A percentile compares a stretch with the other conserved stretches of the same genome.
Conservation (phyloP, 1,140 invertebrate species). For the Ditylenchus dipsaci region DNA sequence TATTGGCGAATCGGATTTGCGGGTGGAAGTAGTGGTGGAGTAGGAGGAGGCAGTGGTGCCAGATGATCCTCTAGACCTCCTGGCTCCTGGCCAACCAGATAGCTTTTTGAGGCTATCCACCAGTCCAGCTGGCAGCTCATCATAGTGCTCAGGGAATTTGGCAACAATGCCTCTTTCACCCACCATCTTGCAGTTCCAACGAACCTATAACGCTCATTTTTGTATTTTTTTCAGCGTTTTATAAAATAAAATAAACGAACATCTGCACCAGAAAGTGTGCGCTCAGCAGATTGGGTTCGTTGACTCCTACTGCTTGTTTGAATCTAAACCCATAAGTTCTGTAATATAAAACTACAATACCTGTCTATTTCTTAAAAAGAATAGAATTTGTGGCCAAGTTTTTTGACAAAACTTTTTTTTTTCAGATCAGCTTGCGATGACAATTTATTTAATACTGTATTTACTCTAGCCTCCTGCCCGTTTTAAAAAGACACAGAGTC, state of each 20-base stretch:
- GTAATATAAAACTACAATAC: no score
- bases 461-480: no score
- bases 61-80: background rate
- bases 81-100: background rate
- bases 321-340: no score
- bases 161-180: background rate
- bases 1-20: background rate
- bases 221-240: no score
- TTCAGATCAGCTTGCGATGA: no score
- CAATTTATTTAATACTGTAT: no score
- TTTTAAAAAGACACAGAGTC: no score
- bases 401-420: no score
- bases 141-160: background rate
- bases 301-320: constrained; percentile 4
- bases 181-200: constrained; percentile 7
- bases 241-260: no score
- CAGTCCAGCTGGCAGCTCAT: background rate
- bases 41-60: background rate
- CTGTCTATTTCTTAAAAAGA: no score
- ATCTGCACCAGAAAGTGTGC: background rate
- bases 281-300: background rate
- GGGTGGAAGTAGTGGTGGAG: background rate
- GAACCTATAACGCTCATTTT: no score
- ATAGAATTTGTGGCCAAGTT: no score
- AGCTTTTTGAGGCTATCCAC: background rate